These are phyloP conservation scores for Keiferia lycopersicella DNA, from an alignment of 2,888 invertebrate species.

Conservation along the genomic window DNA sequence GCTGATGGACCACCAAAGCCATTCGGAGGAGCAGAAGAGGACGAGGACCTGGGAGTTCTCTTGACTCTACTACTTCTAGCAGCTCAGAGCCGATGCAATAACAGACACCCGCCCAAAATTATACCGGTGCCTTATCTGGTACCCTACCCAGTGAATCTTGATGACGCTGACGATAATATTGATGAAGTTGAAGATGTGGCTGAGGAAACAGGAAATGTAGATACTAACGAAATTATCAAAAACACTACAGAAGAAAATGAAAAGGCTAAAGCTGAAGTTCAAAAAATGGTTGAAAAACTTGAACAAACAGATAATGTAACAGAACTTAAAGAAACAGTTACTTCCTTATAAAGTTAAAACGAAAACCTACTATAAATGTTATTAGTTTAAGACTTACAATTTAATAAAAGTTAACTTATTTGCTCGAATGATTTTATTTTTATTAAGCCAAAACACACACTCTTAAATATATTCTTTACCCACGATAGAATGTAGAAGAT, in stretches of 20 bases:
- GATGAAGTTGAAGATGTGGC: constrained; percentile 26
- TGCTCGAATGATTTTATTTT: no score
- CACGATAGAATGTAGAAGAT: no score
- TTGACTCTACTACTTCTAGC: constrained; percentile 57
- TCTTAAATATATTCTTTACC: no score
- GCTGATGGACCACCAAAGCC: constrained; percentile 42
- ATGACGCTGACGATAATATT: constrained; percentile 26
- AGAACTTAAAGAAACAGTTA: background rate
- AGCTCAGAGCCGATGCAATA: constrained; percentile 43
- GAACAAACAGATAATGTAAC: background rate
- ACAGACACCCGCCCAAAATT: constrained; percentile 40
- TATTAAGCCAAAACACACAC: no score
- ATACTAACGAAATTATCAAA: background rate
- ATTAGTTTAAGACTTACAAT: no score
- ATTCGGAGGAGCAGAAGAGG: constrained; percentile 41
- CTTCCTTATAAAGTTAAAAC: no score
- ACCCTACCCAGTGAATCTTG: constrained; percentile 56
- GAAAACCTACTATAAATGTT: no score
- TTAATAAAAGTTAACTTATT: no score
- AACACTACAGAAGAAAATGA: background rate
- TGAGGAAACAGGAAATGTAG: background rate
- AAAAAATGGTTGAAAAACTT: background rate
- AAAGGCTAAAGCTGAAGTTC: no score
- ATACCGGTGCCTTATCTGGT: constrained; percentile 49
- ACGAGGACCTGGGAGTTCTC: constrained; percentile 58